phyloP scores from a whole-genome alignment of 2,113 vertebrate genomes.

The Tursiops truncatus region DNA sequence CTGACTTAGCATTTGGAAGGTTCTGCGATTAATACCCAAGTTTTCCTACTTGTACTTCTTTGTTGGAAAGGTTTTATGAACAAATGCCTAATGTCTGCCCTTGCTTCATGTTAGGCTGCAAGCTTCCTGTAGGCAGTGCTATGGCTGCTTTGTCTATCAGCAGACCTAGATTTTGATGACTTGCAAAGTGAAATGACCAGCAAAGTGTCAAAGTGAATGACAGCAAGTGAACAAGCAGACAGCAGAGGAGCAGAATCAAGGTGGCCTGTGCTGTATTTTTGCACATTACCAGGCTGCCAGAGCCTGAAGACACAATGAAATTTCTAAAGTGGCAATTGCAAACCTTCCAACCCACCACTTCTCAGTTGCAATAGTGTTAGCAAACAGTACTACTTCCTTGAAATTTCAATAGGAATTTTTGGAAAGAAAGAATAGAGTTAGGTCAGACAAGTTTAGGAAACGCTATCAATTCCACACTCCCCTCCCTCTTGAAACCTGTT shows the following conservation, averaged over 20 bases:
- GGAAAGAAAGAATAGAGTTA: neutral
- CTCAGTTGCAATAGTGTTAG: neutral
- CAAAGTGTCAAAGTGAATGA: neutral
- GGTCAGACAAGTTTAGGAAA: constrained; percentile 28
- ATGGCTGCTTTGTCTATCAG: neutral
- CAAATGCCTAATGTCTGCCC: neutral
- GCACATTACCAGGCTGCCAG: neutral
- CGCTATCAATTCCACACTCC: neutral
- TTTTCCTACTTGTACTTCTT: constrained; percentile 6
- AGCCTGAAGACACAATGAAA: neutral
- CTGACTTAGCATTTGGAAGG: neutral
- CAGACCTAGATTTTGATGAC: neutral
- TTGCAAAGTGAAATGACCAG: neutral
- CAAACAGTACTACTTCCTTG: neutral
- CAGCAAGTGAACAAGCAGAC: neutral
- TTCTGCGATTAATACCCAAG: neutral
- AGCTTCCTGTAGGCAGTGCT: neutral
- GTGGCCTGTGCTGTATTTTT: neutral
- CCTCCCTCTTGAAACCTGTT: neutral
- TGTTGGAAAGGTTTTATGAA: constrained; percentile 15
- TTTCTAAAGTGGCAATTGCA: neutral
- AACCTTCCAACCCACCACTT: neutral
- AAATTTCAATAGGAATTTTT: constrained; percentile 21
- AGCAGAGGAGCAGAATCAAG: neutral
- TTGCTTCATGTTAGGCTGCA: neutral